phyloP scores from a whole-genome alignment of 2,888 invertebrate species.

The Drosophila cognata region DNA sequence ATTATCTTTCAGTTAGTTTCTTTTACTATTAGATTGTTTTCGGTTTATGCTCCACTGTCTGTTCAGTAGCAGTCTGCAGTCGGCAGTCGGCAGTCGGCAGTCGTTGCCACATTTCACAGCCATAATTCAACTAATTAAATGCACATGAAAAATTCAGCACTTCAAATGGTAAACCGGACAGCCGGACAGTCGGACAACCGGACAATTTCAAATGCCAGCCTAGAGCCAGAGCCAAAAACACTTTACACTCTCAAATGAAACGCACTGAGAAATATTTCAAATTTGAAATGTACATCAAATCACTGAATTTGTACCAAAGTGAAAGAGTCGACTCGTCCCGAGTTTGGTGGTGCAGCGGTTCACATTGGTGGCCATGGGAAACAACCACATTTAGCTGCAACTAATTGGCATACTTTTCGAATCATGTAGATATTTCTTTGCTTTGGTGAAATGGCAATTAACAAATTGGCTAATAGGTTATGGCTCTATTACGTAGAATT shows the following conservation, averaged over 20 bases:
- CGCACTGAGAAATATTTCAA: conserved; percentile 72
- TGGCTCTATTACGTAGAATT: not conserved
- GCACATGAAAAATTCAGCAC: conserved; percentile 81
- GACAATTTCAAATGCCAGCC: conserved; percentile 50
- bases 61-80: conserved; percentile 18
- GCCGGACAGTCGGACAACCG: conserved; percentile 9
- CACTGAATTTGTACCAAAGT: conserved; percentile 49
- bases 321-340: conserved; percentile 56
- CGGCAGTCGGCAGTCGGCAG: not conserved
- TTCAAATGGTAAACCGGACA: conserved; percentile 75
- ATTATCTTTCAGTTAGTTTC: conserved; percentile 70
- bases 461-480: conserved; percentile 1
- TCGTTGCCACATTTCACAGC: conserved; percentile 75
- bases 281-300: conserved; percentile 60
- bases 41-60: conserved; percentile 47
- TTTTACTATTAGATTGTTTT: conserved; percentile 75
- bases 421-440: conserved; percentile 9
- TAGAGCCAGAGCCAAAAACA: conserved; percentile 49
- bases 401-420: conserved; percentile 48
- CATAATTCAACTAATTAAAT: conserved; percentile 82
- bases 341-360: conserved; percentile 17
- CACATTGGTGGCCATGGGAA: conserved; percentile 54
- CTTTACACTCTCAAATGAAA: conserved; percentile 43
- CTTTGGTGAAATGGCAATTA: conserved; percentile 8
- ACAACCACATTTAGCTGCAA: conserved; percentile 46